Conservation (phyloP, 2,113 vertebrate species). For the Aptenodytes patagonicus region DNA sequence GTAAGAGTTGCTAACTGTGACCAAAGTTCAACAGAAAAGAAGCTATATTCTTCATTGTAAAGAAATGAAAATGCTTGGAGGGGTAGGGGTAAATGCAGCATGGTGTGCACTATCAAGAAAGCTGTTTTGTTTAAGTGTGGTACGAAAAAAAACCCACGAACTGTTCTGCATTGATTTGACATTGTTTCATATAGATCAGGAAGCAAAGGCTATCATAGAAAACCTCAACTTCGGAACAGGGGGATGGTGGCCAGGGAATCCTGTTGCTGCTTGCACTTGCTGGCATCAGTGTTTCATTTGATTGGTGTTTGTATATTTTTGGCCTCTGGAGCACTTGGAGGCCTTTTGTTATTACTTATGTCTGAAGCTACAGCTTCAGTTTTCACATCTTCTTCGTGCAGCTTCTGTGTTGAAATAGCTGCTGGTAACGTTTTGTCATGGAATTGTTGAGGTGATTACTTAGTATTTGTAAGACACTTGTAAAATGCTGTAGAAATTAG, state of each 20-base stretch:
- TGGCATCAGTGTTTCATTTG: background rate
- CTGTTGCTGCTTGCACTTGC: background rate
- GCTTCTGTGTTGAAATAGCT: background rate
- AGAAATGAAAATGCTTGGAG: background rate
- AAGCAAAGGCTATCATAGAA: background rate
- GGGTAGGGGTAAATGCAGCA: background rate
- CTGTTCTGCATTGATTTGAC: background rate
- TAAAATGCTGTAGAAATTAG: background rate
- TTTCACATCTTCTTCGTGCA: background rate
- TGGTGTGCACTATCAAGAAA: background rate
- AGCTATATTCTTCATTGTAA: background rate
- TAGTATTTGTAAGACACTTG: background rate
- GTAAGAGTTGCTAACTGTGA: background rate
- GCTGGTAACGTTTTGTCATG: background rate
- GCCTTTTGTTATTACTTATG: background rate
- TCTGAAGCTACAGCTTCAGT: background rate
- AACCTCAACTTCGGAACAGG: background rate
- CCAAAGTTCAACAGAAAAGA: background rate
- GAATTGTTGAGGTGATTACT: background rate
- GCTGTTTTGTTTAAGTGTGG: background rate
- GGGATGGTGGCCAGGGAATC: background rate
- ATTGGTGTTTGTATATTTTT: background rate
- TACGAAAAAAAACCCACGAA: background rate
- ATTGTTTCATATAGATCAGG: background rate
- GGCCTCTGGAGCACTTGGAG: background rate